A percentile compares a stretch with the other conserved stretches of the same genome.
Conservation (phyloP, 2,888 invertebrate genomes). For the Schizaphis graminum region DNA sequence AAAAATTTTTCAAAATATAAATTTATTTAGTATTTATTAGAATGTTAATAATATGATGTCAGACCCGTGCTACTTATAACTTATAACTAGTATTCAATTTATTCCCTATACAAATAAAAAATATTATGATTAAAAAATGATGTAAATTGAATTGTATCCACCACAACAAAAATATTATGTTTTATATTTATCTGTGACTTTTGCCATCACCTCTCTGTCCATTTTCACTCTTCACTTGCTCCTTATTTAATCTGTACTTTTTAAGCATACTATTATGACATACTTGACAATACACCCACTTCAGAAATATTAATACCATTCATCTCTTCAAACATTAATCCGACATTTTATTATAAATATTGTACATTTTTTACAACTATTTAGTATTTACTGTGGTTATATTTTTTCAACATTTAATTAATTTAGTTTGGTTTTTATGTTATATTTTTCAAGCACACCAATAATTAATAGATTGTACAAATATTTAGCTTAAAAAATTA, state of each 20-base stretch:
- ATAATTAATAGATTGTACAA: background rate
- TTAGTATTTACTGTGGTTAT: background rate
- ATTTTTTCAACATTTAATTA: background rate
- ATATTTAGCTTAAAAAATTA: background rate
- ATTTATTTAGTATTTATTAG: background rate
- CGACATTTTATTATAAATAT: background rate
- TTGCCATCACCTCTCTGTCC: background rate
- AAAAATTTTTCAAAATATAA: background rate
- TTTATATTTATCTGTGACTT: background rate
- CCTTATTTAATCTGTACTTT: background rate
- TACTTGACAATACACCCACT: background rate
- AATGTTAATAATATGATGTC: background rate
- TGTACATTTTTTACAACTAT: background rate
- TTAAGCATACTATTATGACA: background rate
- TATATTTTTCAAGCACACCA: background rate
- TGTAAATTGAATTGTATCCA: background rate
- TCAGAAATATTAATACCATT: background rate
- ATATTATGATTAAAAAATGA: background rate
- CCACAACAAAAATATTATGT: background rate
- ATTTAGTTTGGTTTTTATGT: background rate
- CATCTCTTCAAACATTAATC: background rate
- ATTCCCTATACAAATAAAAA: background rate
- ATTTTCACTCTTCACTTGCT: background rate
- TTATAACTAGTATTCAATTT: background rate
- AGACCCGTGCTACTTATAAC: background rate